Evolutionary conservation across 2,888 invertebrate genomes (phyloP).

Genomic region (Agonum fuliginosum): DNA sequence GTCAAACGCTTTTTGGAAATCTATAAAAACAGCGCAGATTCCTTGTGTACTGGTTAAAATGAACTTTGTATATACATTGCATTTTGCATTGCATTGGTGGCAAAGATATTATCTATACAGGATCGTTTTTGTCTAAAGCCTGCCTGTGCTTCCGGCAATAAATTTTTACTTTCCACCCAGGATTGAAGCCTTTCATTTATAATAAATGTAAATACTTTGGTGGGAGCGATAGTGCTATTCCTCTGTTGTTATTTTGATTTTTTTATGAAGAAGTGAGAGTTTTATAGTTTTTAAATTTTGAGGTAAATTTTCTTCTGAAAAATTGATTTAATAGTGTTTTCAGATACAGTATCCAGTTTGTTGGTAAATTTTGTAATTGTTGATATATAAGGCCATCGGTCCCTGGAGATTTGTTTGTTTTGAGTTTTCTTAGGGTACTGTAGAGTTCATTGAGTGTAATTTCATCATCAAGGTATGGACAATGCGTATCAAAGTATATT

Average conservation of each 20-base stretch:
- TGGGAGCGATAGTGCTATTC: constrained; percentile 15
- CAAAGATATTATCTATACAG: constrained; percentile 33
- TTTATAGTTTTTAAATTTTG: not conserved
- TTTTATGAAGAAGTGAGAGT: not conserved
- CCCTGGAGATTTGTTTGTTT: not conserved
- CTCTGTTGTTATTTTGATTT: constrained; percentile 45
- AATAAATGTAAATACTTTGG: constrained; percentile 44
- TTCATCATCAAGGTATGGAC: not conserved
- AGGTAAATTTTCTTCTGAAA: not conserved
- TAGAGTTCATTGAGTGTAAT: constrained; percentile 5
- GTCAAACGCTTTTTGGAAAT: constrained; percentile 47
- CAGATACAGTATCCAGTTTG: not conserved
- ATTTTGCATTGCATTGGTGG: not conserved
- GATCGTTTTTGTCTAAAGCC: constrained; percentile 20
- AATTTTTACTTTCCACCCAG: constrained; percentile 4
- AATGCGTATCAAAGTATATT: not conserved
- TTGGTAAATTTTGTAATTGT: constrained; percentile 10
- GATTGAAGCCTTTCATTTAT: constrained; percentile 14
- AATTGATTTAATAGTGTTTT: constrained; percentile 2
- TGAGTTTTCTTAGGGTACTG: not conserved
- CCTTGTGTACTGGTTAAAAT: not conserved
- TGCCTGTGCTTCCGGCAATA: constrained; percentile 27
- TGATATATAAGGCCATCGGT: not conserved
- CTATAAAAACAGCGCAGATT: constrained; percentile 28
- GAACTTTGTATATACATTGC: not conserved